phyloP scores from a whole-genome alignment of 2,113 vertebrate species.

The Lampris incognitus region DNA sequence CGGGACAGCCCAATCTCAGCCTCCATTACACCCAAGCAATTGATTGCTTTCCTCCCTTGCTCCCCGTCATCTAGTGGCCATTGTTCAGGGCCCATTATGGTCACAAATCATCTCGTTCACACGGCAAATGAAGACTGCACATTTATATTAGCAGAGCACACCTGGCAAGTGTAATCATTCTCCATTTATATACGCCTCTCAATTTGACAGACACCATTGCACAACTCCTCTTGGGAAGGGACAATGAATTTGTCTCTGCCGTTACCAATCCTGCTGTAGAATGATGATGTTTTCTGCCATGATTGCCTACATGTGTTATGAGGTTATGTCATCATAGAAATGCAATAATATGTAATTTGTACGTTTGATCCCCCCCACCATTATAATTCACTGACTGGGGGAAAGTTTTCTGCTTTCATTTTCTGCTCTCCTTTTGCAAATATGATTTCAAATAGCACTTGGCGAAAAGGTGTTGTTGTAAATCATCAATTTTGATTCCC shows the following conservation, averaged over 20 bases:
- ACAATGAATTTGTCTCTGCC: constrained; percentile 44
- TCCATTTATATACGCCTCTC: constrained; percentile 44
- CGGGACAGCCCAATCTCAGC: constrained; percentile 61
- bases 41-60: constrained; percentile 63
- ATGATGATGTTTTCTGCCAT: constrained; percentile 39
- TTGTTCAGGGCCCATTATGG: constrained; percentile 65
- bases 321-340: constrained; percentile 20
- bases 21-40: constrained; percentile 64
- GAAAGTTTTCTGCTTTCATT: constrained; percentile 4
- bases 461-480: background rate
- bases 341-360: constrained; percentile 14
- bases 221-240: constrained; percentile 31
- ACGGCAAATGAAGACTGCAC: constrained; percentile 65
- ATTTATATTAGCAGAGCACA: constrained; percentile 58
- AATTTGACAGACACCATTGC: constrained; percentile 53
- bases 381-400: background rate
- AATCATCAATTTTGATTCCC: constrained; percentile 18
- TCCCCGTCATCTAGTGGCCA: constrained; percentile 43
- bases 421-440: constrained; percentile 5
- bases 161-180: constrained; percentile 48
- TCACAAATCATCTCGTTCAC: constrained; percentile 64
- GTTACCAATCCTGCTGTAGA: constrained; percentile 8
- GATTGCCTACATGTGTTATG: constrained; percentile 34
- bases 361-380: constrained; percentile 6
- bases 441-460: background rate